A percentile compares a stretch with the other conserved stretches of the same genome.
phyloP scores from a whole-genome alignment of 2,797 vertebrate genomes.

The Parauchenoglanis ngamensis region DNA sequence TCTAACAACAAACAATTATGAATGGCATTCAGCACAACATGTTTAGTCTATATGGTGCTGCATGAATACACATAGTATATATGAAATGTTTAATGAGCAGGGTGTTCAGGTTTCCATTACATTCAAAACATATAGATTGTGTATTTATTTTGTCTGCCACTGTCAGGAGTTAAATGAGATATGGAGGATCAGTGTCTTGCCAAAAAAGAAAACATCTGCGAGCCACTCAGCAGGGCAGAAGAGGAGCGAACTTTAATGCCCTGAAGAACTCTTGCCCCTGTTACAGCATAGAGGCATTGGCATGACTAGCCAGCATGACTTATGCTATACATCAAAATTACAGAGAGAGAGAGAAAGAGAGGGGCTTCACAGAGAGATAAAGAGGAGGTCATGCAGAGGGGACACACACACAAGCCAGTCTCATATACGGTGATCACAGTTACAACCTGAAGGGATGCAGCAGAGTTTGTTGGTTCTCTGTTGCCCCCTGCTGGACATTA shows the following conservation, averaged over 20 bases:
- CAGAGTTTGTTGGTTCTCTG: constrained; percentile 46
- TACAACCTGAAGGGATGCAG: constrained; percentile 13
- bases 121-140: background rate
- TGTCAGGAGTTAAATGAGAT: background rate
- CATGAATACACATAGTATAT: background rate
- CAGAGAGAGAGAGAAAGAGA: constrained; percentile 1
- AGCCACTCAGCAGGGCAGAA: background rate
- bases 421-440: constrained; percentile 24
- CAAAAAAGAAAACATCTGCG: background rate
- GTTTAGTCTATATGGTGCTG: background rate
- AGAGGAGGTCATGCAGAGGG: constrained; percentile 38
- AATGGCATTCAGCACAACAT: background rate
- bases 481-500: constrained; percentile 57
- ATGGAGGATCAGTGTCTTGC: background rate
- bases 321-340: constrained; percentile 30
- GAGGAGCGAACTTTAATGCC: background rate
- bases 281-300: constrained; percentile 12
- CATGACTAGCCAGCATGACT: background rate
- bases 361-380: constrained; percentile 20
- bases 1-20: background rate
- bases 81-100: background rate
- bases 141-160: background rate
- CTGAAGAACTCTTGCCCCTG: background rate
- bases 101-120: background rate
- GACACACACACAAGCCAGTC: background rate